Evolutionary conservation across 2,888 invertebrate species (phyloP).

Genomic region (Zonitis immaculata): DNA sequence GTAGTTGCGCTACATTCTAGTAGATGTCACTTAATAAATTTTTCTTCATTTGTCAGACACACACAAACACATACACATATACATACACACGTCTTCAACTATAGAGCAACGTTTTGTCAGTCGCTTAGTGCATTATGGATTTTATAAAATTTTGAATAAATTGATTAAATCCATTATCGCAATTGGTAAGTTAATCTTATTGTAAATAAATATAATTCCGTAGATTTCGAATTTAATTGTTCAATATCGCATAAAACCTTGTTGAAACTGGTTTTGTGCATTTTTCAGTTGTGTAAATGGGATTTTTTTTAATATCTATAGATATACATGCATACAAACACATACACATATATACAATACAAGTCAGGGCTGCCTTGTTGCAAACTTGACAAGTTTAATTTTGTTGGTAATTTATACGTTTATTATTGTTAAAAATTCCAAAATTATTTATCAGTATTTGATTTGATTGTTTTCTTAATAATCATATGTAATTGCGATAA

Average conservation of each 20-base stretch:
- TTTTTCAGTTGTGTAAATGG: slow-evolving; percentile 41
- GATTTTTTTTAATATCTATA: slow-evolving; percentile 36
- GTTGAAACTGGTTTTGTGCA: slow-evolving; percentile 30
- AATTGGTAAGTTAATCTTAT: slow-evolving; percentile 28
- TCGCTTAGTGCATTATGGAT: slow-evolving; percentile 37
- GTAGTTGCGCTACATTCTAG: neutral
- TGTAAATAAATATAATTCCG: slow-evolving; percentile 3
- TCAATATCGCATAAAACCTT: slow-evolving; percentile 12
- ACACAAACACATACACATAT: slow-evolving; percentile 7
- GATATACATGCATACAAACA: neutral
- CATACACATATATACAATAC: neutral
- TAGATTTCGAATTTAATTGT: slow-evolving; percentile 3
- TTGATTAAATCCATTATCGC: slow-evolving; percentile 23
- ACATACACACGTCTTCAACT: neutral
- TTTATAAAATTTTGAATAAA: slow-evolving; percentile 33
- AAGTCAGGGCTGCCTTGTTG: slow-evolving; percentile 30
- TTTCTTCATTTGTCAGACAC: slow-evolving; percentile 33
- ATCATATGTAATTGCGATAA: neutral
- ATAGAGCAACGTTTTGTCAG: slow-evolving; percentile 4
- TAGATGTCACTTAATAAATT: slow-evolving; percentile 19
- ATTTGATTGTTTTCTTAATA: neutral
- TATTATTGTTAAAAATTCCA: neutral
- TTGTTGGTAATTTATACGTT: slow-evolving; percentile 9
- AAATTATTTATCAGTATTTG: neutral
- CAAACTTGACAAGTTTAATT: slow-evolving; percentile 37